Conservation (phyloP, 2,113 vertebrate genomes). For the Chascanopsetta lugubris region DNA sequence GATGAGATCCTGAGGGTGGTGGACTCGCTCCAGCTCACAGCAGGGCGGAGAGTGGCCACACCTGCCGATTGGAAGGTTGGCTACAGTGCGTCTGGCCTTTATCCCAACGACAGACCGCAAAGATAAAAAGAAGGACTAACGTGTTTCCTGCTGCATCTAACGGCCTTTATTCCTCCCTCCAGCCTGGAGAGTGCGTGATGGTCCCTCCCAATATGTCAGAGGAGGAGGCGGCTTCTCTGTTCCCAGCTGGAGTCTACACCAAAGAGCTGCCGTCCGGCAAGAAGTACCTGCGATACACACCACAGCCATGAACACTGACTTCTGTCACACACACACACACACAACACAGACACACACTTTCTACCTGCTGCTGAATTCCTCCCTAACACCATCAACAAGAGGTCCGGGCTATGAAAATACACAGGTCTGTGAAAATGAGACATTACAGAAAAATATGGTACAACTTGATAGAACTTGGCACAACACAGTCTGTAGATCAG, state of each 20-base stretch:
- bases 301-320: constrained; percentile 68
- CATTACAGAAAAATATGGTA: neutral
- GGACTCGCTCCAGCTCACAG: constrained; percentile 91
- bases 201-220: constrained; percentile 87
- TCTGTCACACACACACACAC: neutral
- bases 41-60: constrained; percentile 85
- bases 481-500: neutral
- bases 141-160: neutral
- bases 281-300: constrained; percentile 94
- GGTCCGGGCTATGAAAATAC: constrained; percentile 3
- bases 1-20: constrained; percentile 92
- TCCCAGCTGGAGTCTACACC: constrained; percentile 87
- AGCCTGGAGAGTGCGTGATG: constrained; percentile 92
- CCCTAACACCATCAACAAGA: neutral
- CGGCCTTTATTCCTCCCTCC: constrained; percentile 7
- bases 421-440: too few species aligned
- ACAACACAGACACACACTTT: too few species aligned
- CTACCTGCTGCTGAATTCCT: too few species aligned
- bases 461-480: neutral
- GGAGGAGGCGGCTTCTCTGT: constrained; percentile 86
- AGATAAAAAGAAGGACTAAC: neutral
- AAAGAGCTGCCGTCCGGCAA: constrained; percentile 92
- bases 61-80: constrained; percentile 92
- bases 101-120: constrained; percentile 2
- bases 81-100: constrained; percentile 12